Conservation (phyloP, 2,113 vertebrate species). For the Pagrus major region DNA sequence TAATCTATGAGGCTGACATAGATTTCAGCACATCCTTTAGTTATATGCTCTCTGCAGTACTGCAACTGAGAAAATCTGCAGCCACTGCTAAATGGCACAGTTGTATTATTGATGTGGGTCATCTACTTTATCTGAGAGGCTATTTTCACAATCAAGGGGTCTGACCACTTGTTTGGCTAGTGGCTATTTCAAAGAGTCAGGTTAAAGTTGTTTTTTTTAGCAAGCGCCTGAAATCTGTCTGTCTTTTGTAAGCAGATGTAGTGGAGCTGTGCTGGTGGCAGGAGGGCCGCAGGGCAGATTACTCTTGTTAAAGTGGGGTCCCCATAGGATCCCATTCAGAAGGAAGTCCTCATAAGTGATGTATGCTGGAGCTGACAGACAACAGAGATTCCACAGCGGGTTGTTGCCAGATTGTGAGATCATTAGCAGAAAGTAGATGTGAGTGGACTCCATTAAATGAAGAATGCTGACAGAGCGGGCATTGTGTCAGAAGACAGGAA, state of each 20-base stretch:
- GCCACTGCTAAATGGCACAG: constrained; percentile 36
- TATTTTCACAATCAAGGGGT: constrained; percentile 46
- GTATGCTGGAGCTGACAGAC: constrained; percentile 59
- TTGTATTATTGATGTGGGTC: constrained; percentile 42
- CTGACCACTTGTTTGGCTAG: constrained; percentile 22
- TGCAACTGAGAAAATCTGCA: constrained; percentile 14
- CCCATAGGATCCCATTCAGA: constrained; percentile 50
- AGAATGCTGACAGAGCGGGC: constrained; percentile 31
- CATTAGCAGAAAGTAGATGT: constrained; percentile 63
- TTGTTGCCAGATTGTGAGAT: constrained; percentile 65
- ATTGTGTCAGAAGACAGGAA: constrained; percentile 9
- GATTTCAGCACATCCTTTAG: constrained; percentile 14
- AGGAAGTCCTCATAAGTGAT: constrained; percentile 55
- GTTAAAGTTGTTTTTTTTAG: constrained; percentile 41
- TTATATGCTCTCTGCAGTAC: constrained; percentile 17
- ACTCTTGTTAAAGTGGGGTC: constrained; percentile 33
- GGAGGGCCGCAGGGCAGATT: constrained; percentile 23
- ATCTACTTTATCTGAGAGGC: constrained; percentile 42
- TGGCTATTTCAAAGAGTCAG: constrained; percentile 47
- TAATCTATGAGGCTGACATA: constrained; percentile 27
- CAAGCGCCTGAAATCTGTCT: constrained; percentile 11
- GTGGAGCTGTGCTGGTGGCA: not conserved
- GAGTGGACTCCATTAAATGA: constrained; percentile 39
- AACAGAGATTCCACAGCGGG: constrained; percentile 42
- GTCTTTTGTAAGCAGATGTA: constrained; percentile 15